These are phyloP conservation scores for Myotis findleyi DNA, from an alignment of 2,797 vertebrate species.

Conservation along the genomic window DNA sequence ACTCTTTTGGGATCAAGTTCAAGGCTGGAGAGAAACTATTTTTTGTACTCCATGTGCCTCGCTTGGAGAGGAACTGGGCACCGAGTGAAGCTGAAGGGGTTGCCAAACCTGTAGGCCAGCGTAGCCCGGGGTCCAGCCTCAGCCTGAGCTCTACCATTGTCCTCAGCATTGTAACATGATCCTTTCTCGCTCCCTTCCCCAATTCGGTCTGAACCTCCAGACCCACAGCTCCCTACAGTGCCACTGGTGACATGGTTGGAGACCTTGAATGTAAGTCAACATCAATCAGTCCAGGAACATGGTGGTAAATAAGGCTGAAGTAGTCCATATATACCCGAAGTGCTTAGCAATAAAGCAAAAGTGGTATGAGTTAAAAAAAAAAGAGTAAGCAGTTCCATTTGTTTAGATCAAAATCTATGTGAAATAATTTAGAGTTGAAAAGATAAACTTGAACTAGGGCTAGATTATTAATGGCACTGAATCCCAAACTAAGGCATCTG, in stretches of 20 bases:
- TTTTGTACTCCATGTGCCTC: fast-evolving
- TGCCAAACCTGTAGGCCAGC: fast-evolving
- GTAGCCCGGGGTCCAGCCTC: fast-evolving
- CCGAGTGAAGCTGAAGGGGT: fast-evolving
- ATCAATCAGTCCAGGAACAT: background rate
- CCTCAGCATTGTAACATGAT: background rate
- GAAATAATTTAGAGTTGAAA: slow-evolving; percentile 43
- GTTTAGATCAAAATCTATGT: background rate
- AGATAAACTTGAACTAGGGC: background rate
- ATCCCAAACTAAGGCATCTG: background rate
- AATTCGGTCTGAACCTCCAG: background rate
- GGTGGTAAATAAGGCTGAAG: background rate
- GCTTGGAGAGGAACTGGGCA: fast-evolving
- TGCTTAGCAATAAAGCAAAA: slow-evolving; percentile 48
- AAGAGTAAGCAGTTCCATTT: too few species aligned
- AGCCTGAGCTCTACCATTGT: too few species aligned
- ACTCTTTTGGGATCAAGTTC: fast-evolving
- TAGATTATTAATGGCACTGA: background rate
- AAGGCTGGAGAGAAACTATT: fast-evolving
- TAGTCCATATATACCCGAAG: background rate
- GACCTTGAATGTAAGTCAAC: background rate
- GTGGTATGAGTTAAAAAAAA: background rate
- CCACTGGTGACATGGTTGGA: background rate
- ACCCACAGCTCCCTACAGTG: background rate
- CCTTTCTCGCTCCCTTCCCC: fast-evolving